Evolutionary conservation across 2,113 vertebrate species (phyloP), one percentile per base, ranked within the genome.

Genomic region (Hippocampus mohnikei): DNA sequence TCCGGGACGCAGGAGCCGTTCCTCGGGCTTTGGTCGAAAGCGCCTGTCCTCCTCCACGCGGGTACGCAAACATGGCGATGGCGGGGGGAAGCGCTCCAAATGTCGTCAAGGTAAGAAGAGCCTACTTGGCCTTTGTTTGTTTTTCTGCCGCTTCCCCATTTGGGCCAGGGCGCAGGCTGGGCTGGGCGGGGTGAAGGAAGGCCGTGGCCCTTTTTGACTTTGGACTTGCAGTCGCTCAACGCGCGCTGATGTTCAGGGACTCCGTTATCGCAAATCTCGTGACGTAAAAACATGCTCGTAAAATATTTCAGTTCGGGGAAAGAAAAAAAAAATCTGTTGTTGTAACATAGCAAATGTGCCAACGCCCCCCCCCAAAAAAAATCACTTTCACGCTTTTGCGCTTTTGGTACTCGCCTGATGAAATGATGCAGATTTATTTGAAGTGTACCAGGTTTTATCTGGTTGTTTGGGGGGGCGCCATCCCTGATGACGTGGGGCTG

Each of bases 161-260:
- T n/a, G 3, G 11, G 25, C 1, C 12, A 5, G 23, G 3, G 23
- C 23, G 12, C 55, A n/a, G n/a, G n/a, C n/a, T n/a, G n/a, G n/a
- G 13, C 8, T 71, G 73, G 81, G 78, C 67, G 58, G 13, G 55
- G 68, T 44, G 33, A 25, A 52, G 53, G 52, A 63, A 8, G 62
- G 16, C 11, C 21, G 46, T 79, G 42, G 74, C 50, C 10, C 13
- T 44, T 33, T 42, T 75, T 60, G 85, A 87, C 87, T 84, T 88
- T 88, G 84, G 87, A 90, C 87, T 74, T 71, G 0, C n/a, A 59
- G 67, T 0, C n/a, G 55, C 64, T 69, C 50, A 18, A 33, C 20
- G 60, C 20, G 46, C 66, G 60, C 74, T 56, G 68, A 62, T 23
- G 20, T 78, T 79, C 78, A 73, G 71, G 37, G 72, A 41, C 59